These are phyloP conservation scores for Pipra filicauda DNA, from an alignment of 2,113 vertebrate species.

Conservation along the genomic window DNA sequence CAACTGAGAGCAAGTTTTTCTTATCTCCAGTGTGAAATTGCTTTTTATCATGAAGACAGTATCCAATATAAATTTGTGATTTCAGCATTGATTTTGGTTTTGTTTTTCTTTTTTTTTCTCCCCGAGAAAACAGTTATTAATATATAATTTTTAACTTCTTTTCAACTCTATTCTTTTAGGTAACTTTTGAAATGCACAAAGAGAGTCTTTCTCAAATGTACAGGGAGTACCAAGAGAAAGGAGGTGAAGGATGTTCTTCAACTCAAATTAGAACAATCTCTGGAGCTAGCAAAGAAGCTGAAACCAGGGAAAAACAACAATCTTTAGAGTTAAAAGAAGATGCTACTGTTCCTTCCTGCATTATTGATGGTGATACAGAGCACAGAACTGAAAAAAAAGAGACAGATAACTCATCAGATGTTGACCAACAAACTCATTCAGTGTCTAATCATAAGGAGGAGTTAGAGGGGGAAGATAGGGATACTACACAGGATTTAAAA, in stretches of 20 bases:
- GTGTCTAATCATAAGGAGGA: slow-evolving; percentile 24
- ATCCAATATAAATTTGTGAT: not conserved
- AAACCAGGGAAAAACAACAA: slow-evolving; percentile 24
- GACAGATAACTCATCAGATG: slow-evolving; percentile 66
- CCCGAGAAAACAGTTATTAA: not conserved
- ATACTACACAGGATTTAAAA: not conserved
- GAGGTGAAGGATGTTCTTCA: slow-evolving; percentile 65
- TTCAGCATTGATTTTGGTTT: not conserved
- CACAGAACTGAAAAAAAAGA: slow-evolving; percentile 58
- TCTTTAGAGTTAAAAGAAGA: slow-evolving; percentile 55
- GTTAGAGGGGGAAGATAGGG: not conserved
- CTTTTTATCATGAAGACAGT: not conserved
- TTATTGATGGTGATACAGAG: not conserved
- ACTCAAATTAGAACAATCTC: slow-evolving; percentile 76
- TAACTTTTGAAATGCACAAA: slow-evolving; percentile 96
- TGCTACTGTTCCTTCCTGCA: not conserved
- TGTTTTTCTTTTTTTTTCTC: fast-evolving
- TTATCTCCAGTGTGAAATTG: not conserved
- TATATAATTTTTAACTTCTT: not conserved
- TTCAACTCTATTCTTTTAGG: slow-evolving; percentile 74
- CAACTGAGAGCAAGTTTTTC: too few species aligned
- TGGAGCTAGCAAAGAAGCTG: slow-evolving; percentile 69
- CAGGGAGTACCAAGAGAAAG: slow-evolving; percentile 84
- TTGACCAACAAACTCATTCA: not conserved
- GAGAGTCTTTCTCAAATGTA: slow-evolving; percentile 87